Base-by-base conservation (phyloP, 2,888 invertebrate species). In the Drosophila prolongata region DNA sequence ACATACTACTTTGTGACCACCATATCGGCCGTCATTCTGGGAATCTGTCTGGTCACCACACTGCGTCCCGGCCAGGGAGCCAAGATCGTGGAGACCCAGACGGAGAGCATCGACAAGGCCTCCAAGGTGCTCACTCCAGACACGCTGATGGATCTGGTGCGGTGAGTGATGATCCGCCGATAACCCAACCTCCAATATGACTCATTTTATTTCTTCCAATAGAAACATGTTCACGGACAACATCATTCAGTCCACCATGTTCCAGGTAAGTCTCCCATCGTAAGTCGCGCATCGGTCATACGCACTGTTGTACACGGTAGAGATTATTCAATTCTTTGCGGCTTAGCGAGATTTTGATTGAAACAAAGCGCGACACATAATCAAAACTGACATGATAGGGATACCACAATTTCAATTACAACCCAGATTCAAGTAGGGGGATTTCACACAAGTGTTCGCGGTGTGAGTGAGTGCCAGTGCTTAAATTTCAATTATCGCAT, bases 161-260 rank as follows among this genome's bases (percentile, higher is more conserved):
- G 98, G 96, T 97, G 90, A 92, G 92, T 78, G 13, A 14, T 2
- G 9, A 43, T 19, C 1, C 5, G 6, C 9, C 1, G 6, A 24
- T 27, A 10, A 42, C 13, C 2, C 6, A 30, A n/a, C 10, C 2
- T 27, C 9, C 11, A 14, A 14, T 35, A n/a, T 64, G 19, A 62
- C 9, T 27, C 35, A 30, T n/a, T 40, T 40, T 30, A 35, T 54
- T 11, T 34, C 13, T 30, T 67, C 3, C 40, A 58, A 78, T 77
- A 97, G 98, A 91, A 98, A 98, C 91, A 95, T 98, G 93, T 98
- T 98, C 90, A 97, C 98, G 34, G 97, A 97, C 82, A 98, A 98
- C 93, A 94, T 98, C 71, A 95, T 97, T 34, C 96, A 97, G 90
- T 97, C 98, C 11, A 96, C 97, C 76, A 95, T 97, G 87, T 94